phyloP scores from a whole-genome alignment of 2,113 vertebrate species.

The Vidua chalybeata region DNA sequence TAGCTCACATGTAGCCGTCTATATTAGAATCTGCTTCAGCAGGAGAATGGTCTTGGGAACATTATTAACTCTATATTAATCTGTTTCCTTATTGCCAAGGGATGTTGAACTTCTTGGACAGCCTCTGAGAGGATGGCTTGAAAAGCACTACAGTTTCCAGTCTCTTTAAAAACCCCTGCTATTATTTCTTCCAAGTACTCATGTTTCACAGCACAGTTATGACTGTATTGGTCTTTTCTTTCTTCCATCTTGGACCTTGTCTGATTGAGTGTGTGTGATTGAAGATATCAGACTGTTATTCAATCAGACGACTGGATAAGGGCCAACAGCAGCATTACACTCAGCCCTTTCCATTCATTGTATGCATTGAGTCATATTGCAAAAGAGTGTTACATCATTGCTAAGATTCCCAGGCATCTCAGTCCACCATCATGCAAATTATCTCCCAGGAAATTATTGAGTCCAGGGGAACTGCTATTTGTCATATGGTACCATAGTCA shows the following conservation, averaged over 20 bases:
- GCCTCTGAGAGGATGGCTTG: background rate
- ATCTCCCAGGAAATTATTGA: background rate
- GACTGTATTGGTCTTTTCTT: background rate
- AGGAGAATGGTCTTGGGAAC: constrained; percentile 12
- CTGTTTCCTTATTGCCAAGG: background rate
- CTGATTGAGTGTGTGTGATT: background rate
- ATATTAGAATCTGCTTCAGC: constrained; percentile 48
- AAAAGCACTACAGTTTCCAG: background rate
- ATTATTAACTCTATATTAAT: constrained; percentile 7
- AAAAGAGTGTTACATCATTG: background rate
- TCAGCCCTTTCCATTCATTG: background rate
- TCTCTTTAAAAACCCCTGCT: background rate
- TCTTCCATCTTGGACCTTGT: background rate
- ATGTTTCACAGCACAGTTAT: background rate
- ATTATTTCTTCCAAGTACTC: background rate
- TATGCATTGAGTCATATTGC: background rate
- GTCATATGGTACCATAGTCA: background rate
- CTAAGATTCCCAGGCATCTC: background rate
- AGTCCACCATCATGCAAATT: background rate
- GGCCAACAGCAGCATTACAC: background rate
- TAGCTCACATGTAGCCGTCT: constrained; percentile 47
- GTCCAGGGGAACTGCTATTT: background rate
- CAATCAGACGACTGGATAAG: background rate
- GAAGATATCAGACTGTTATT: background rate
- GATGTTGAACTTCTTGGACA: background rate